Percentiles rank a stretch among this genome's conserved stretches.
Evolutionary conservation across 2,888 invertebrate species (phyloP).

Genomic region (Spilarctia lutea): DNA sequence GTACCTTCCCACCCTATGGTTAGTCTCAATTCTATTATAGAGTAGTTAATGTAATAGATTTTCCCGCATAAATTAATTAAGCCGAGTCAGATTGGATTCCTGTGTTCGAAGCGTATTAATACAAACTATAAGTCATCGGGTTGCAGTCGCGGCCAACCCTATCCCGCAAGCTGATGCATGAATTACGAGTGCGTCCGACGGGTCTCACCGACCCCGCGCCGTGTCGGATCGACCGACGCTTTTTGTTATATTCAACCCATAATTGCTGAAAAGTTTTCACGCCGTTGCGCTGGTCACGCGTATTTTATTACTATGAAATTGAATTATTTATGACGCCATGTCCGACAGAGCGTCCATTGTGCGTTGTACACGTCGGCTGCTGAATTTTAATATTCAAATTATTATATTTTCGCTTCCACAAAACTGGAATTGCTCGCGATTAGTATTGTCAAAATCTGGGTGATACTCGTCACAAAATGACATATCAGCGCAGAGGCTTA

Average conservation of each 20-base stretch:
- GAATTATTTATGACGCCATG: conserved; percentile 85
- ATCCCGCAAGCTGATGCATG: conserved; percentile 83
- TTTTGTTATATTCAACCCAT: conserved; percentile 85
- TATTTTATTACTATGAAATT: conserved; percentile 87
- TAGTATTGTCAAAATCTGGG: conserved; percentile 65
- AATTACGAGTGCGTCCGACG: conserved; percentile 71
- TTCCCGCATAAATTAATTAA: conserved; percentile 74
- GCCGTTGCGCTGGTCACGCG: conserved; percentile 83
- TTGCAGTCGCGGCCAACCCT: conserved; percentile 78
- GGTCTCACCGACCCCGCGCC: conserved; percentile 63
- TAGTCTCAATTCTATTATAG: conserved; percentile 45
- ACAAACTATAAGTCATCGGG: conserved; percentile 81
- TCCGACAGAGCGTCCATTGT: conserved; percentile 77
- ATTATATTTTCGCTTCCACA: conserved; percentile 65
- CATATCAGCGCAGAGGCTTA: conserved; percentile 82
- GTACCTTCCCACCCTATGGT: neutral
- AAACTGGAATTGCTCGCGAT: conserved; percentile 63
- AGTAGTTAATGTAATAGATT: conserved; percentile 47
- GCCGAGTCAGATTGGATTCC: conserved; percentile 74
- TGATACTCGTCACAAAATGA: conserved; percentile 79
- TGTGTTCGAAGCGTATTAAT: conserved; percentile 78
- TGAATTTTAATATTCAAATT: conserved; percentile 85
- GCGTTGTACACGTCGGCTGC: conserved; percentile 70
- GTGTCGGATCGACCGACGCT: conserved; percentile 72
- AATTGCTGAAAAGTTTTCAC: conserved; percentile 87